Evolutionary conservation across 1,140 invertebrate species (phyloP).

Genomic region (Ridgeia piscesae): DNA sequence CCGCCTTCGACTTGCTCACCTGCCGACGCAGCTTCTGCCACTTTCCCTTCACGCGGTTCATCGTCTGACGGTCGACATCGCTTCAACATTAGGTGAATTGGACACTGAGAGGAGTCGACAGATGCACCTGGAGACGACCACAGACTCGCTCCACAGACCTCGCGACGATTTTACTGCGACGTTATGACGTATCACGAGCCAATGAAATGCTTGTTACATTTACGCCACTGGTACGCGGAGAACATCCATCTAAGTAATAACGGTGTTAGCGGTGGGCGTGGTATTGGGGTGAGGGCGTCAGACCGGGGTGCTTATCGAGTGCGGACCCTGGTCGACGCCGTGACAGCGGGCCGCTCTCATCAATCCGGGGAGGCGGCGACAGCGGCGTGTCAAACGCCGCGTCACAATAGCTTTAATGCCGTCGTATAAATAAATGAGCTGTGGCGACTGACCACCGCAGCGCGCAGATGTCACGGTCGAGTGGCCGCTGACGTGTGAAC

Average conservation of each 20-base stretch:
- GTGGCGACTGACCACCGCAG: neutral
- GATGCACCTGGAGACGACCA: neutral
- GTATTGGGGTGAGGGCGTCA: neutral
- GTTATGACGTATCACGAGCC: neutral
- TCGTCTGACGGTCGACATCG: neutral
- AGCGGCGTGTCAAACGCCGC: neutral
- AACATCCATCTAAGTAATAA: neutral
- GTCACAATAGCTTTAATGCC: neutral
- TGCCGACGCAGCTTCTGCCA: neutral
- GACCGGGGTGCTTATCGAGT: neutral
- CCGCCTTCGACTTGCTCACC: neutral
- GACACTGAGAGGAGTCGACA: neutral
- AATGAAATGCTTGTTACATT: neutral
- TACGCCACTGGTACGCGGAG: neutral
- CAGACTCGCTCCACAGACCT: neutral
- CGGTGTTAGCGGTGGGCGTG: neutral
- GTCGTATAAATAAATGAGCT: conserved; percentile 1
- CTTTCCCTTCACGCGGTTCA: neutral
- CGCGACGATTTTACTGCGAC: neutral
- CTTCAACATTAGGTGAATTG: neutral
- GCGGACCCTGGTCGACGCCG: too few species aligned
- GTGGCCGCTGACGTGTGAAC: neutral
- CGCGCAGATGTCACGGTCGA: neutral
- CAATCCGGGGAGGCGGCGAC: neutral
- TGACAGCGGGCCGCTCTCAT: neutral